Evolutionary conservation across 2,113 vertebrate genomes (phyloP).

Genomic region (Coturnix japonica): DNA sequence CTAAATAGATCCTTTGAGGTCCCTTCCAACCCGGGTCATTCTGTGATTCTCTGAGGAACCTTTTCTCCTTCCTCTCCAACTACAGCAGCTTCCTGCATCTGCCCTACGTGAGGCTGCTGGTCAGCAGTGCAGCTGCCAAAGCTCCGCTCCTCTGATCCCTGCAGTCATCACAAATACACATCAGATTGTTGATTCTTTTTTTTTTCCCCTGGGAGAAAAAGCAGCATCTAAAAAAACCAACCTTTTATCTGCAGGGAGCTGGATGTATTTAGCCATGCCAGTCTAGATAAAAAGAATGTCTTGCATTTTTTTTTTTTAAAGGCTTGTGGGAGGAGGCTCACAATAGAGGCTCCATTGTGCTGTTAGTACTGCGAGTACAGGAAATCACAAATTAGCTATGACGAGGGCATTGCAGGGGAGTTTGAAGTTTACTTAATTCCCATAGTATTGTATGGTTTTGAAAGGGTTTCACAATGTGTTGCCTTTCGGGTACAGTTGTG

Average conservation of each 20-base stretch:
- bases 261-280: constrained; percentile 45
- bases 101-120: not conserved
- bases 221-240: constrained; percentile 15
- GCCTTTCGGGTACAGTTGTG: not conserved
- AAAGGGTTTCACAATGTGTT: constrained; percentile 12
- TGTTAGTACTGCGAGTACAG: constrained; percentile 57
- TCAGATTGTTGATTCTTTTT: not conserved
- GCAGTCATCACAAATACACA: not conserved
- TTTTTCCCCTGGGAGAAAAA: not conserved
- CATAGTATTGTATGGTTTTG: constrained; percentile 24
- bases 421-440: constrained; percentile 61
- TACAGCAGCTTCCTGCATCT: not conserved
- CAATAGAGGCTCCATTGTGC: constrained; percentile 69
- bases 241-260: constrained; percentile 35
- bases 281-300: constrained; percentile 65
- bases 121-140: not conserved
- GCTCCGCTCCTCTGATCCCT: not conserved
- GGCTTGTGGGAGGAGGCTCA: constrained; percentile 63
- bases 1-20: too few species aligned
- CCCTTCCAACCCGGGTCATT: too few species aligned
- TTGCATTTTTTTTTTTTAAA: constrained; percentile 41
- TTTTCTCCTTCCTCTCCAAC: not conserved
- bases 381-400: constrained; percentile 70
- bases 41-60: not conserved
- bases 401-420: constrained; percentile 43